Conservation (phyloP, 2,797 vertebrate species). For the Apogon hyalosoma region DNA sequence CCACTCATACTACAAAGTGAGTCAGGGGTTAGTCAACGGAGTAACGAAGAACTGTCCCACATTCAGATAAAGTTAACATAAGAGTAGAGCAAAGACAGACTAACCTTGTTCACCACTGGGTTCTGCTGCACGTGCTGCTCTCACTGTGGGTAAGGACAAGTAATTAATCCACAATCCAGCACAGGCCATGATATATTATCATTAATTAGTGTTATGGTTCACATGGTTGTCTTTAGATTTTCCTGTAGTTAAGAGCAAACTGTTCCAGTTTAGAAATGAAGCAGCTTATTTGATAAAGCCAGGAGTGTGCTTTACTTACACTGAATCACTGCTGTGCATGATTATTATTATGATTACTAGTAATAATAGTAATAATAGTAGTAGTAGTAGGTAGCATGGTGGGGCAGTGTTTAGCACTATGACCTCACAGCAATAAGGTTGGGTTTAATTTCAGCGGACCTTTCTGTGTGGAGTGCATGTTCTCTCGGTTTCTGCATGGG, state of each 20-base stretch:
- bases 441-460: too few species aligned
- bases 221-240: neutral
- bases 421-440: too few species aligned
- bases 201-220: constrained; percentile 24
- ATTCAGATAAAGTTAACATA: neutral
- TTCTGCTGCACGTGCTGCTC: neutral
- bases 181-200: constrained; percentile 24
- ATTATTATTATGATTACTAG: too few species aligned
- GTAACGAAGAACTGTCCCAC: neutral
- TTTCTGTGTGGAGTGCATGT: too few species aligned
- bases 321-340: neutral
- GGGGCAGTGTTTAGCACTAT: too few species aligned
- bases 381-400: too few species aligned
- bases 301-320: neutral
- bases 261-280: constrained; percentile 17
- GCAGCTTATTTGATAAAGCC: neutral
- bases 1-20: too few species aligned
- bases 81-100: neutral
- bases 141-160: constrained; percentile 12
- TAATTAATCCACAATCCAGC: constrained; percentile 40
- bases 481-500: too few species aligned
- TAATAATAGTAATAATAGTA: too few species aligned
- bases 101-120: neutral
- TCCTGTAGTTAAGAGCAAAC: constrained; percentile 19
- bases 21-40: too few species aligned